A percentile compares a stretch with the other conserved stretches of the same genome.
Evolutionary conservation across 1,140 invertebrate species (phyloP).

Genomic region (Chironomus striatipennis): DNA sequence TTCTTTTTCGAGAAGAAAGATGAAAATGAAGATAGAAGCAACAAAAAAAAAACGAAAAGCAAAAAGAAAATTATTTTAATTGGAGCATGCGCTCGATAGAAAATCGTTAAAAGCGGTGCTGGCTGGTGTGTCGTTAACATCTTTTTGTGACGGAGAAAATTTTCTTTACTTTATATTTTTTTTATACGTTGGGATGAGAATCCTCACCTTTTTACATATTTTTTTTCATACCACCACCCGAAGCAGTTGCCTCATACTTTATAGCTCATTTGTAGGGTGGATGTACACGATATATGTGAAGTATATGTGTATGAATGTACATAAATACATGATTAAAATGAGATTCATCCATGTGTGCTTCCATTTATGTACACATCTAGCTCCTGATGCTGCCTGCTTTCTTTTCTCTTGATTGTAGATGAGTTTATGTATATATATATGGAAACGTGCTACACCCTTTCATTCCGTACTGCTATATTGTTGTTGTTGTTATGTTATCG

Average conservation of each 20-base stretch:
- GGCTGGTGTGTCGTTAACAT: conserved; percentile 9
- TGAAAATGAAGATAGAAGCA: conserved; percentile 4
- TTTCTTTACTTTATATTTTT: neutral
- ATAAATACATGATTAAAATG: conserved; percentile 14
- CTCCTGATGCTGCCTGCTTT: neutral
- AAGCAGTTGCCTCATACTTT: no score
- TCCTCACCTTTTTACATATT: neutral
- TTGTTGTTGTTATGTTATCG: neutral
- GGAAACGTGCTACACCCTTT: neutral
- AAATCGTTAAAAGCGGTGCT: conserved; percentile 7
- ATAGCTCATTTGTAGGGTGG: no score
- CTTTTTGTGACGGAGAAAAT: neutral
- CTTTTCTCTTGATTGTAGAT: conserved; percentile 5
- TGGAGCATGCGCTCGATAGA: neutral
- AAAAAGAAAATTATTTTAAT: neutral
- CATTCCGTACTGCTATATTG: neutral
- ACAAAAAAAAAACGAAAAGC: no score
- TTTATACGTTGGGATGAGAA: neutral
- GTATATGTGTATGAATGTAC: neutral
- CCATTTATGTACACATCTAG: neutral
- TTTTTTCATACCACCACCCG: neutral
- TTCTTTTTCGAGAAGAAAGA: neutral
- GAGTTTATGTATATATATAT: conserved; percentile 8
- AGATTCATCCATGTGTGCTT: conserved; percentile 12
- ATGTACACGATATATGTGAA: no score